These are phyloP conservation scores for Aphis gossypii DNA, from an alignment of 1,140 invertebrate species.

Conservation along the genomic window DNA sequence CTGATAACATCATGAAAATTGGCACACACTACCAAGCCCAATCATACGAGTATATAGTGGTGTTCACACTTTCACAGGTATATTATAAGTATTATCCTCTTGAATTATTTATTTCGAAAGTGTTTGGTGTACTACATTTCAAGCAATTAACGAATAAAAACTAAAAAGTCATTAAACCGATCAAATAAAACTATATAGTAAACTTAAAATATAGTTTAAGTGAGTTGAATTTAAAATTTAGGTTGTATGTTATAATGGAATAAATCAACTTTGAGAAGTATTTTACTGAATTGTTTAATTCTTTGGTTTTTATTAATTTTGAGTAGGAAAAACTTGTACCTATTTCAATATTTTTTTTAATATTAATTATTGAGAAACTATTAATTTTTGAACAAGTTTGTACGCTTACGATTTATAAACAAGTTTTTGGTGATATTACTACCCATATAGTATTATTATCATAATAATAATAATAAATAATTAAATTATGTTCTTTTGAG, in stretches of 20 bases:
- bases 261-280: background rate
- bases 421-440: too few species aligned
- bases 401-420: too few species aligned
- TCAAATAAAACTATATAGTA: background rate
- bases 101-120: background rate
- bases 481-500: too few species aligned
- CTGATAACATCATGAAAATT: constrained; percentile 21
- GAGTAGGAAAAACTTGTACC: background rate
- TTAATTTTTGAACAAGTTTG: background rate
- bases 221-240: background rate
- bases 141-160: background rate
- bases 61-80: background rate
- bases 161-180: background rate
- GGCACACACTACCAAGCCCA: background rate
- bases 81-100: background rate
- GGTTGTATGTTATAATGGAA: background rate
- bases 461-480: too few species aligned
- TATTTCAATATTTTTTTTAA: too few species aligned
- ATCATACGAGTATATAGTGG: background rate
- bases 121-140: background rate
- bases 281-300: background rate
- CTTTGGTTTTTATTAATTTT: background rate
- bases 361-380: background rate
- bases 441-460: too few species aligned
- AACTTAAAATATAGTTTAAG: background rate